Percentiles rank a stretch among this genome's conserved stretches.
Evolutionary conservation across 2,113 vertebrate genomes (phyloP).

Genomic region (Nibea coibor): DNA sequence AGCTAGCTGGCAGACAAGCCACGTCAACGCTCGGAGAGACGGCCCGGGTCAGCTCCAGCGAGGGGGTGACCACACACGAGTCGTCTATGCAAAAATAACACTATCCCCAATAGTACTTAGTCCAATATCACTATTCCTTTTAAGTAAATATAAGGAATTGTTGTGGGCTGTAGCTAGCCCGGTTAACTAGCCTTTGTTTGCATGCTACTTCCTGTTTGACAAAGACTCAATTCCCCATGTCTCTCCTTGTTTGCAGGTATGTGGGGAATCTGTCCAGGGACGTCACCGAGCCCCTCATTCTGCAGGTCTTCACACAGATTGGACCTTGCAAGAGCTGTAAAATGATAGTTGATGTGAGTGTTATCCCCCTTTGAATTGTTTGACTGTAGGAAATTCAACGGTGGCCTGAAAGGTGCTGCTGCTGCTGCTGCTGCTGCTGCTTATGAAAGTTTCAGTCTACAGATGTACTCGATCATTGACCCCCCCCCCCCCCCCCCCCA

Average conservation of each 20-base stretch:
- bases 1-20: slow-evolving; percentile 72
- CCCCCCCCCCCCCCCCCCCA: neutral
- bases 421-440: neutral
- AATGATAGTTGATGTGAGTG: slow-evolving; percentile 98
- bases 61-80: neutral
- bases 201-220: slow-evolving; percentile 78
- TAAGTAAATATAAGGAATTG: neutral
- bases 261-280: slow-evolving; percentile 98
- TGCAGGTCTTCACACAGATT: slow-evolving; percentile 98
- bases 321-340: slow-evolving; percentile 99
- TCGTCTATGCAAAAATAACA: neutral
- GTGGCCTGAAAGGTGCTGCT: neutral
- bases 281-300: slow-evolving; percentile 96
- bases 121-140: neutral
- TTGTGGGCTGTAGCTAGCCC: slow-evolving; percentile 60
- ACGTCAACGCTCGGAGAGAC: slow-evolving; percentile 75
- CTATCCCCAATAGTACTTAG: neutral
- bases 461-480: neutral
- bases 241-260: slow-evolving; percentile 85
- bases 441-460: neutral
- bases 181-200: slow-evolving; percentile 80
- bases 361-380: neutral
- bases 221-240: slow-evolving; percentile 52
- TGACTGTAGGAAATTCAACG: neutral
- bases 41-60: slow-evolving; percentile 4